phyloP scores from a whole-genome alignment of 2,113 vertebrate genomes.

The Rhinolophus ferrumequinum region DNA sequence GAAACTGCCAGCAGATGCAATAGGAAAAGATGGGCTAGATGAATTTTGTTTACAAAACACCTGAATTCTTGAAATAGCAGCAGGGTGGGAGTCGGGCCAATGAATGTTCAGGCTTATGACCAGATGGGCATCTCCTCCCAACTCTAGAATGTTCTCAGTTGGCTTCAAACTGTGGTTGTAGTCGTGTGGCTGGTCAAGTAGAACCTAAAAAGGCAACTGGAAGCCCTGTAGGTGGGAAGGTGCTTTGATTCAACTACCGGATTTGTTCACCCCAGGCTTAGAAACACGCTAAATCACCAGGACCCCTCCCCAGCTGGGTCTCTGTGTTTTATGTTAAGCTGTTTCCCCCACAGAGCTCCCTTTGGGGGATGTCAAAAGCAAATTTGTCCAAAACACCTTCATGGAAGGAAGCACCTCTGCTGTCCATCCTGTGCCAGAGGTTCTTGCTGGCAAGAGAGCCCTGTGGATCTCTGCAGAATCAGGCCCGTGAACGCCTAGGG shows the following conservation, averaged over 20 bases:
- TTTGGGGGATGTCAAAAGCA: not conserved
- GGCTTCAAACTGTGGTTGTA: not conserved
- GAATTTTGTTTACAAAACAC: not conserved
- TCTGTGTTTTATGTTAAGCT: not conserved
- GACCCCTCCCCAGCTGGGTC: not conserved
- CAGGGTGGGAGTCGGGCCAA: not conserved
- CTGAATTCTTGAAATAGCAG: not conserved
- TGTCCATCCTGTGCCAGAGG: not conserved
- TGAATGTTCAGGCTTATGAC: not conserved
- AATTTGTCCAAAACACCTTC: not conserved
- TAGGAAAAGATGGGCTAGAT: not conserved
- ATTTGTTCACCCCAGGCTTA: not conserved
- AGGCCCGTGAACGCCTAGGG: rapidly evolving
- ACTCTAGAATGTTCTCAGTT: not conserved
- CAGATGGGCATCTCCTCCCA: not conserved
- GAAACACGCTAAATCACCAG: not conserved
- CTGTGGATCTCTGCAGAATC: not conserved
- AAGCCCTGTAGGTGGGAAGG: not conserved
- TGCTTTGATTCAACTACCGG: not conserved
- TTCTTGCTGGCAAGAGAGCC: not conserved
- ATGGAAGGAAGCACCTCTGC: not conserved
- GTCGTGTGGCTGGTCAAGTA: not conserved
- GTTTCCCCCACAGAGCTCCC: not conserved
- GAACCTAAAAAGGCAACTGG: not conserved
- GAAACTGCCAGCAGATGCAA: not conserved